These are phyloP conservation scores for Darevskia nairensis DNA, from an alignment of 2,797 vertebrate species.

Conservation along the genomic window DNA sequence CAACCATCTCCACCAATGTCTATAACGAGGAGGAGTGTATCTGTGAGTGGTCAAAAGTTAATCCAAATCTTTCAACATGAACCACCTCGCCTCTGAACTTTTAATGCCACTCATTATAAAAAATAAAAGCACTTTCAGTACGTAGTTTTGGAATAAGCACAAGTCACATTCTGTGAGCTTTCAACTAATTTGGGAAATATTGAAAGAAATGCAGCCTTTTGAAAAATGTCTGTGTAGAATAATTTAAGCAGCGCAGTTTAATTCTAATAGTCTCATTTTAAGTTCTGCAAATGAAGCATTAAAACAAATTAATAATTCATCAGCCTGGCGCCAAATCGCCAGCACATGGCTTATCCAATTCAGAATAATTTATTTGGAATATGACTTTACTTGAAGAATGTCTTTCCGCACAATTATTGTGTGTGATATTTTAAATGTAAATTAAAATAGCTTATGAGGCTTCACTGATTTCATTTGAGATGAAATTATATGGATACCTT, in stretches of 20 bases:
- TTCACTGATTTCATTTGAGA: slow-evolving; percentile 57
- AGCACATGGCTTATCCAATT: slow-evolving; percentile 51
- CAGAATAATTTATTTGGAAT: slow-evolving; percentile 55
- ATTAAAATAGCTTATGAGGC: slow-evolving; percentile 46
- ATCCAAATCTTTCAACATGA: not conserved
- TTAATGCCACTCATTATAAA: not conserved
- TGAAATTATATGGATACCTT: slow-evolving; percentile 44
- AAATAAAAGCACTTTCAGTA: not conserved
- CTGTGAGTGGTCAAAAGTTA: too few relatives aligned
- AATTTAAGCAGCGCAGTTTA: slow-evolving; percentile 51
- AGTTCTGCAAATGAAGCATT: slow-evolving; percentile 45
- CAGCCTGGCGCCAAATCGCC: slow-evolving; percentile 42
- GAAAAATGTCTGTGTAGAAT: slow-evolving; percentile 31
- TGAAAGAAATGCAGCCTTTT: slow-evolving; percentile 46
- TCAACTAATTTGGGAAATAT: slow-evolving; percentile 42
- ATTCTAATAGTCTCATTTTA: slow-evolving; percentile 55
- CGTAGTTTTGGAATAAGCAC: not conserved
- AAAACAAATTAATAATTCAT: slow-evolving; percentile 57
- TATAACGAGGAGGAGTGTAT: too few relatives aligned
- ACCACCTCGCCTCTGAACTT: not conserved
- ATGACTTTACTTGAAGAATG: slow-evolving; percentile 49
- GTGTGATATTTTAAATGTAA: slow-evolving; percentile 29
- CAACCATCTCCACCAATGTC: too few relatives aligned
- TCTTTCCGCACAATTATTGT: slow-evolving; percentile 12
- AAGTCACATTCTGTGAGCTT: slow-evolving; percentile 8